These are phyloP conservation scores for Actinopyga echinites DNA, from an alignment of 53 echinoderm and acorn worm species.

Conservation along the genomic window DNA sequence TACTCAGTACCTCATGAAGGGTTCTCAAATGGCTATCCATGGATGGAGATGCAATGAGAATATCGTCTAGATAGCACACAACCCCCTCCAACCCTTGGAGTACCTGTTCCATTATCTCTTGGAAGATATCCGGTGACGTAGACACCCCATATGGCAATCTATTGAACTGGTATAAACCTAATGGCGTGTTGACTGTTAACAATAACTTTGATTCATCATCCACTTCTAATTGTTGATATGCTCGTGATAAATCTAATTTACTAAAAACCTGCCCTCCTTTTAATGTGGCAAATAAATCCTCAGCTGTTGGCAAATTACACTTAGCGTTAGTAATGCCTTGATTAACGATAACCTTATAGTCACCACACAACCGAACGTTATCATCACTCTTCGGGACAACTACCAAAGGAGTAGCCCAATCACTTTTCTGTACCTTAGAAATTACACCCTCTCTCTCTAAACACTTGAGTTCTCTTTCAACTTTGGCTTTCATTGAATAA, in stretches of 20 bases:
- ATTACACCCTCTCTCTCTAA: constrained; percentile 32
- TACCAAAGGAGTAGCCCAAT: constrained; percentile 57
- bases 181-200: background rate
- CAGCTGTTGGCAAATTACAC: constrained; percentile 22
- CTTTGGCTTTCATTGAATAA: constrained; percentile 45
- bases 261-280: constrained; percentile 42
- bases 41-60: background rate
- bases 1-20: background rate
- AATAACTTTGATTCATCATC: background rate
- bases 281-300: constrained; percentile 56
- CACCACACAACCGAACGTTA: constrained; percentile 41
- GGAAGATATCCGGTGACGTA: background rate
- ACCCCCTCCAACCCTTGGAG: constrained; percentile 4
- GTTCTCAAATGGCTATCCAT: background rate
- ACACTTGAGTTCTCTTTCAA: constrained; percentile 49
- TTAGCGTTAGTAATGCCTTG: background rate
- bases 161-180: background rate
- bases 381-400: constrained; percentile 13
- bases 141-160: background rate
- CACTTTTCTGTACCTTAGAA: constrained; percentile 7
- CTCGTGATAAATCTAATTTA: constrained; percentile 42
- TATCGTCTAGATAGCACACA: constrained; percentile 11
- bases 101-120: no score
- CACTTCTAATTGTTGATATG: constrained; percentile 48
- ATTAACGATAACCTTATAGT: constrained; percentile 51